Base-by-base conservation (phyloP, 2,113 vertebrate genomes). In the Ardeotis arabs region DNA sequence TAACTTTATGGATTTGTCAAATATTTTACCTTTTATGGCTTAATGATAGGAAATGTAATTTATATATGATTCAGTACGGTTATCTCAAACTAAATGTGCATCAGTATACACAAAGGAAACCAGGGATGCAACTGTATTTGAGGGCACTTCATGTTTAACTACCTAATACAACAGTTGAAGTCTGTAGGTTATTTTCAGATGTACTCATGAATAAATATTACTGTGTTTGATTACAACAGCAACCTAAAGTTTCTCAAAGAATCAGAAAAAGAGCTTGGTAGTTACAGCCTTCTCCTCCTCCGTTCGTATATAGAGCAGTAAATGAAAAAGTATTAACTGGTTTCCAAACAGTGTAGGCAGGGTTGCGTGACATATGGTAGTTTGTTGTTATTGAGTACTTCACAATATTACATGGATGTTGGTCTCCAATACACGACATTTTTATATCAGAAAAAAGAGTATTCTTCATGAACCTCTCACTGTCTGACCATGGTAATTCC, bases 301-400 rank as follows among this genome's bases (percentile, higher is more conserved):
- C 58, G 47, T 74, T 78, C 87, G 23, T 41, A 35, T 84, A 68
- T 74, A 55, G 90, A 87, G 81, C 55, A 72, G 58, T 33, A 92
- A 94, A 89, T 35, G 49, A 83, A 80, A 84, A 95, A 89, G 62
- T 96, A 97, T 95, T 95, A 96, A 63, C 90, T 83, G 89, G 76
- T 91, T 97, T 96, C 95, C 92, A 94, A 96, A 96, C 73, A 93
- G 27, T 39, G 86, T 78, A 73, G 87, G 84, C 76, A 93, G 86
- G 93, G 91, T 95, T 95, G 94, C 84, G 25, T 96, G 96, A 84
- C 94, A 96, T 97, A 97, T 94, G 94, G 94, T 11, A 92, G 63
- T 78, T 95, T 97, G 92, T 93, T 96, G 69, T 96, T 97, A 49
- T 69, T 70, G 74, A 92, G 64, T 88, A 63, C 33, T 92, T 84